Evolutionary conservation across 2,113 vertebrate genomes (phyloP).

Genomic region (Anarrhichthys ocellatus): DNA sequence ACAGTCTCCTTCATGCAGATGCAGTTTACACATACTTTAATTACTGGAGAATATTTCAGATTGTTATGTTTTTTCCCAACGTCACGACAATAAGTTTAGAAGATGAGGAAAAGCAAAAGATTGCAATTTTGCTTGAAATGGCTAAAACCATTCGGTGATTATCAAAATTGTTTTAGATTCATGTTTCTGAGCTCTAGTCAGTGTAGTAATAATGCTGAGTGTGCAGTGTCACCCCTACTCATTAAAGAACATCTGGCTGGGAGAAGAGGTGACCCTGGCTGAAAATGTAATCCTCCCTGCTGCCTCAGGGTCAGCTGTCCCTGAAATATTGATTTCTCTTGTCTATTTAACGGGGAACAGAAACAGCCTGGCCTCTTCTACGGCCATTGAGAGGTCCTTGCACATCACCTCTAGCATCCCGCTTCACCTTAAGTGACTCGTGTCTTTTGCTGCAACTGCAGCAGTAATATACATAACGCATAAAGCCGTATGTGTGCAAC

Average conservation of each 20-base stretch:
- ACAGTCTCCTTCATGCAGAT: not conserved
- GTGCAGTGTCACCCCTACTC: not conserved
- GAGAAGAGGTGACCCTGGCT: constrained; percentile 45
- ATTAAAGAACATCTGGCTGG: constrained; percentile 40
- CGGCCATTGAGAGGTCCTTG: constrained; percentile 33
- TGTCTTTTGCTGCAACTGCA: not conserved
- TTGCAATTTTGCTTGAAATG: not conserved
- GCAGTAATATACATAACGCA: constrained; percentile 15
- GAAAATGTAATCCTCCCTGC: constrained; percentile 45
- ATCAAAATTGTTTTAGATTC: not conserved
- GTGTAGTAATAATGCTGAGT: not conserved
- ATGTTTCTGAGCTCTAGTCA: not conserved
- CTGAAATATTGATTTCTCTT: constrained; percentile 72
- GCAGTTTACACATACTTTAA: not conserved
- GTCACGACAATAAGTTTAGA: not conserved
- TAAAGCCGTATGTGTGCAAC: not conserved
- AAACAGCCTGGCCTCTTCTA: constrained; percentile 16
- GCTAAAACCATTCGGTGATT: not conserved
- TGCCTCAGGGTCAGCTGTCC: constrained; percentile 59
- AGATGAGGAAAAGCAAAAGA: not conserved
- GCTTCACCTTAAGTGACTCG: constrained; percentile 12
- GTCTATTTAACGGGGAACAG: constrained; percentile 48
- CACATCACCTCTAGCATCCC: constrained; percentile 23
- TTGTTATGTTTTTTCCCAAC: not conserved
- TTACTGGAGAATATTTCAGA: not conserved